Evolutionary conservation across 1,140 invertebrate genomes (phyloP), one percentile per base, ranked within the genome.

Genomic region (Cotesia glomerata): DNA sequence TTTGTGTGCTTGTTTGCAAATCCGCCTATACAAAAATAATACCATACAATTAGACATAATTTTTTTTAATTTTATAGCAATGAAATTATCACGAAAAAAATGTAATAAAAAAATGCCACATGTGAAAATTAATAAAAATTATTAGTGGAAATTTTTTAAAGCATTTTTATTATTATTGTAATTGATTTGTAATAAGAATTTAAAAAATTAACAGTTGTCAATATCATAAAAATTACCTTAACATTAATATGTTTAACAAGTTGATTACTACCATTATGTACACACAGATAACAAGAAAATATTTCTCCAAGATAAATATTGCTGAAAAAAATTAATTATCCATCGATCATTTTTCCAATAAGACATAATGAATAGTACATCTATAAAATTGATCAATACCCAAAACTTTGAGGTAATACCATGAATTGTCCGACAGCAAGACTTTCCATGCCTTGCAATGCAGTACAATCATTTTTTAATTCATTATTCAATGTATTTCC

Each of bases 281-380:
- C 95, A 89, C 95, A 97, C 64, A 99, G 92, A 82, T 98, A 99
- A 85, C 97, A 97, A 1, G 97, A 96, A 89, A 99, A 99, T 26
- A 96, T 99, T 90, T 99, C 98, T 16, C 98, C 98, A 32, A 95
- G 84, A 85, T 95, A 95, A 77, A 95, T 93, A 85, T 93, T 94
- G 61, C 93, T 93, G 82, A 77, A 90, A 87, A 76, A 51, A 62
- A 18, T 13, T 9, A 35, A 35, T 45, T 62, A 45, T 67, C 45
- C 36, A 52, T 14, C 39, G n/a, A 67, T 14, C 14, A n/a, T 54
- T 16, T 36, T 49, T 70, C 8, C 26, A 26, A 26, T 26, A 26
- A 26, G 26, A 26, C 26, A 26, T 26, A 1, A 26, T 26, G 26
- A 26, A 26, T 26, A 2, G 26, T 26, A 26, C 26, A 26, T 26